Percentiles rank a stretch among this genome's conserved stretches.
These are phyloP conservation scores for Tympanuchus pallidicinctus DNA, from an alignment of 2,113 vertebrate species.

Conservation along the genomic window DNA sequence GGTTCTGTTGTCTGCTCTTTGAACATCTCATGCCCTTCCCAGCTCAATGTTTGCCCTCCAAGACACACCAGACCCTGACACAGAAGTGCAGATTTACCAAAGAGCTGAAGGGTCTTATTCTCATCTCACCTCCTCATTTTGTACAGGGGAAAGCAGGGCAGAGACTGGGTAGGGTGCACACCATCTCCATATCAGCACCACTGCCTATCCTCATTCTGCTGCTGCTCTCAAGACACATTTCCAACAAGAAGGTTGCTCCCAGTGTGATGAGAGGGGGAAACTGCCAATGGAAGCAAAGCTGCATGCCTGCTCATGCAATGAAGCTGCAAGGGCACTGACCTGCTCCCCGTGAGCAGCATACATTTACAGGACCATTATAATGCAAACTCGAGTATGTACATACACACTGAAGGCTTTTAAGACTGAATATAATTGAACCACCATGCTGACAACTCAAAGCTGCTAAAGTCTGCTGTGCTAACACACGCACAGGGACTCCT, in stretches of 20 bases:
- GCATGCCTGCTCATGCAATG: not conserved
- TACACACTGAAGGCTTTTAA: not conserved
- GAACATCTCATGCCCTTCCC: not conserved
- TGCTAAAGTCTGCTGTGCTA: not conserved
- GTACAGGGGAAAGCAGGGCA: not conserved
- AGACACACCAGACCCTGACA: not conserved
- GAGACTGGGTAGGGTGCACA: fast-evolving
- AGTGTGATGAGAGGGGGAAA: not conserved
- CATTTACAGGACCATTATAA: not conserved
- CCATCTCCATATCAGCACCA: fast-evolving
- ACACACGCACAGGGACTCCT: not conserved
- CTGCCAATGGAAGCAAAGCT: not conserved
- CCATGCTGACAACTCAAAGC: not conserved
- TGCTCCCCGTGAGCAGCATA: not conserved
- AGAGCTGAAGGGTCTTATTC: not conserved
- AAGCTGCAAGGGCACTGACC: not conserved
- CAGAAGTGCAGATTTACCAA: not conserved
- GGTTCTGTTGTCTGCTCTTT: not conserved
- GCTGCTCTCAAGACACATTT: not conserved
- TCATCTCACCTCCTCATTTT: not conserved
- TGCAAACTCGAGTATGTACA: not conserved
- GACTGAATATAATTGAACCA: not conserved
- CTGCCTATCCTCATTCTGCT: not conserved
- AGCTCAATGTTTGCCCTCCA: not conserved
- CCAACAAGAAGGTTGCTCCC: not conserved